Evolutionary conservation across 2,113 vertebrate species (phyloP).

Genomic region (Clupea harengus): DNA sequence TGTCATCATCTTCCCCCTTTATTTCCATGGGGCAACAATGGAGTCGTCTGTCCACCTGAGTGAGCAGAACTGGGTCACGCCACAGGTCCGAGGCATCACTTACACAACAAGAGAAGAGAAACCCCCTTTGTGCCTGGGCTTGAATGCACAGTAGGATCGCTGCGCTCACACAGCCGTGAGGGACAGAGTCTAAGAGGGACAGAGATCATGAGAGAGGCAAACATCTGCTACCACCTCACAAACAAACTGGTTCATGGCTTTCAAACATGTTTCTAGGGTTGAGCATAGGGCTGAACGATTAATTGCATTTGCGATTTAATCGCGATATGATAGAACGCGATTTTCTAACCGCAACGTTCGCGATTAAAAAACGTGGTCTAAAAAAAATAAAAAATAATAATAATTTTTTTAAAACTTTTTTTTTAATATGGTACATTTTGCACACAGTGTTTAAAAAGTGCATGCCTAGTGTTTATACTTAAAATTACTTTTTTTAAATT

Average conservation of each 20-base stretch:
- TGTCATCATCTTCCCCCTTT: neutral
- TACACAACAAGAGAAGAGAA: conserved; percentile 3
- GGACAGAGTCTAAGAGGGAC: neutral
- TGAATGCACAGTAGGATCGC: neutral
- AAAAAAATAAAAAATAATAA: no score
- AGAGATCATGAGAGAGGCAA: no score
- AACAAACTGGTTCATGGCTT: neutral
- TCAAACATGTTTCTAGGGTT: neutral
- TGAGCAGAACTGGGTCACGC: neutral
- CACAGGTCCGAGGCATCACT: neutral
- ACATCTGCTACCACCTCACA: neutral
- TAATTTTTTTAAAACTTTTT: no score
- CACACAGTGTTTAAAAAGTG: no score
- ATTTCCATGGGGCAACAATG: neutral
- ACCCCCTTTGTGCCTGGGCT: neutral
- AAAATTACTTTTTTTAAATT: no score
- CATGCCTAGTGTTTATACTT: no score
- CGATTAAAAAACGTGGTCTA: no score
- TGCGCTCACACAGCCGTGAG: neutral
- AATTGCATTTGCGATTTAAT: no score
- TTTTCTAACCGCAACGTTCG: no score
- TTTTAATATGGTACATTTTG: no score
- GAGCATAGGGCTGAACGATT: no score
- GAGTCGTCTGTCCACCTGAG: neutral
- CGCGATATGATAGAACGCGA: no score